These are phyloP conservation scores for Stramonita haemastoma DNA, from an alignment of 2,888 invertebrate genomes.

Conservation along the genomic window DNA sequence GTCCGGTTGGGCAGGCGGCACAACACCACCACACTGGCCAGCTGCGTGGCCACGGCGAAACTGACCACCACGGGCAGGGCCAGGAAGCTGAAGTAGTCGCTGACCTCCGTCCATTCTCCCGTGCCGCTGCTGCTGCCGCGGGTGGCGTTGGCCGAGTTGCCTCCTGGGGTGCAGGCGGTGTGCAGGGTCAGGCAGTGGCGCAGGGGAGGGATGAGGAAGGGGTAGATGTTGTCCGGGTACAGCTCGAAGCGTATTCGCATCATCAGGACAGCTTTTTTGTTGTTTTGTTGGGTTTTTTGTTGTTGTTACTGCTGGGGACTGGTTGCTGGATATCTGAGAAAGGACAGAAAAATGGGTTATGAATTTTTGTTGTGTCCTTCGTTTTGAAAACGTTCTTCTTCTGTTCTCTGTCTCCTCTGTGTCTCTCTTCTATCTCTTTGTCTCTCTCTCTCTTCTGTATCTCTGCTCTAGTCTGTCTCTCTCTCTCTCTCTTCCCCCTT, in stretches of 20 bases:
- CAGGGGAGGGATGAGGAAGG: constrained; percentile 63
- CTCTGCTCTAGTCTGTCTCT: too few species aligned
- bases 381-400: too few species aligned
- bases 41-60: constrained; percentile 66
- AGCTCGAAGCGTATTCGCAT: constrained; percentile 49
- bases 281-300: too few species aligned
- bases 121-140: constrained; percentile 48
- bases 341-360: neutral
- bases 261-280: constrained; percentile 2
- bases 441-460: too few species aligned
- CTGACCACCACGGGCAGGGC: constrained; percentile 68
- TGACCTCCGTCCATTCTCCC: constrained; percentile 63
- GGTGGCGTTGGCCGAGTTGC: constrained; percentile 47
- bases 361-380: too few species aligned
- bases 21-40: constrained; percentile 71
- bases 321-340: neutral
- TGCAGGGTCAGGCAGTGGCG: constrained; percentile 63
- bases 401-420: too few species aligned
- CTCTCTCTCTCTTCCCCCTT: neutral
- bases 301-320: neutral
- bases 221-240: constrained; percentile 53
- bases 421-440: too few species aligned
- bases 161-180: constrained; percentile 55
- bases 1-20: constrained; percentile 62
- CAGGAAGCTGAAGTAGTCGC: constrained; percentile 68